Conservation (phyloP, 37 sponge, comb jelly and placozoan species). For the Oscarella lobularis region DNA sequence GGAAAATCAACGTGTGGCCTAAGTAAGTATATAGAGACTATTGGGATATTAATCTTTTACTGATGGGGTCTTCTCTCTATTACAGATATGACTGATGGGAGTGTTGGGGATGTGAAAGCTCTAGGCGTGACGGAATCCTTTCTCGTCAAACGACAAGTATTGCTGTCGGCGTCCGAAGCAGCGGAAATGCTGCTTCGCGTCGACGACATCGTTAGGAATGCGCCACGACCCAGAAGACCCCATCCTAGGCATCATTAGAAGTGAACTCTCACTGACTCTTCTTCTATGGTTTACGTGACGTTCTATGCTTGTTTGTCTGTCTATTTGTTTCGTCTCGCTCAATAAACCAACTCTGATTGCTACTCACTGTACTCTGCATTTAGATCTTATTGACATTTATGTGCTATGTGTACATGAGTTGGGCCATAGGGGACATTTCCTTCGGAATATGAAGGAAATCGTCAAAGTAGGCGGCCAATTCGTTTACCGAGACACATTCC, state of each 20-base stretch:
- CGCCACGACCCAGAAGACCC: constrained; percentile 30
- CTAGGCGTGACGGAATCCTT: constrained; percentile 88
- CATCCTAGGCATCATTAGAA: neutral
- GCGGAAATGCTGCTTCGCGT: constrained; percentile 97
- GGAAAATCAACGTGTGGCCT: constrained; percentile 63
- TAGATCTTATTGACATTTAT: neutral
- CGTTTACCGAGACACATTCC: neutral
- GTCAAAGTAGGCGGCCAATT: neutral
- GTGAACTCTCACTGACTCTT: no score
- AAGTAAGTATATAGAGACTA: constrained; percentile 29
- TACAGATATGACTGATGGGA: constrained; percentile 62
- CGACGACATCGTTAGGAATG: constrained; percentile 81
- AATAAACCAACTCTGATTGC: no score
- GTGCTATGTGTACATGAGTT: neutral
- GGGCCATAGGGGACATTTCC: neutral
- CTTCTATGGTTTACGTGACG: no score
- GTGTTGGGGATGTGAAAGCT: constrained; percentile 77
- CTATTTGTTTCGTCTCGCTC: no score
- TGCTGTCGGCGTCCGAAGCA: constrained; percentile 86
- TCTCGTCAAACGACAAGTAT: constrained; percentile 81
- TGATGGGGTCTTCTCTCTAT: no score
- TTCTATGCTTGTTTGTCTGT: no score
- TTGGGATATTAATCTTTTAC: no score
- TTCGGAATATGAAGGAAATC: neutral
- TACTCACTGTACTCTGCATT: no score